These are phyloP conservation scores for Aspidiotus rigidus DNA, from an alignment of 2,888 invertebrate species.

Conservation along the genomic window DNA sequence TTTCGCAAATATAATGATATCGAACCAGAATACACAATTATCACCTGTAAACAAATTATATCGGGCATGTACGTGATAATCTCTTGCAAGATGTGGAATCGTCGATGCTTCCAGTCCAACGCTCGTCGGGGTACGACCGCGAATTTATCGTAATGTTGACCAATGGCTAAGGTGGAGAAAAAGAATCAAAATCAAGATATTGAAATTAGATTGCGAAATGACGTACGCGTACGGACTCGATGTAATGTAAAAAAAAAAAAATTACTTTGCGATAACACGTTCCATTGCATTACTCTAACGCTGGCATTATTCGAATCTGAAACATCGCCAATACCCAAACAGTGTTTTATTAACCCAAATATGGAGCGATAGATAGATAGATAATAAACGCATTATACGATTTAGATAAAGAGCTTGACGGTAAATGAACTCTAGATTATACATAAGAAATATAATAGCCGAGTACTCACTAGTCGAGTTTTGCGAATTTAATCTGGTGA, in stretches of 20 bases:
- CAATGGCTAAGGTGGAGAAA: slow-evolving; percentile 50
- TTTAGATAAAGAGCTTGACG: not conserved
- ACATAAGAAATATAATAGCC: too few relatives aligned
- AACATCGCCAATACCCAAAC: slow-evolving; percentile 13
- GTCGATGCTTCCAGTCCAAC: slow-evolving; percentile 57
- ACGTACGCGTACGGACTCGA: not conserved
- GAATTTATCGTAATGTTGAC: slow-evolving; percentile 61
- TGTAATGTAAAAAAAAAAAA: not conserved
- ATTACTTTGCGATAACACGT: slow-evolving; percentile 61
- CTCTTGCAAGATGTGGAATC: slow-evolving; percentile 60
- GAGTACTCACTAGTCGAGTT: not conserved
- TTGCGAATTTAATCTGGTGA: slow-evolving; percentile 19
- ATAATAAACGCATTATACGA: not conserved
- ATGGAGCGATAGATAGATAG: not conserved
- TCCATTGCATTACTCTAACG: slow-evolving; percentile 60
- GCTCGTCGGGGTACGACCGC: slow-evolving; percentile 60
- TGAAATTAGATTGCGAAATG: not conserved
- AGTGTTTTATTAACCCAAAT: not conserved
- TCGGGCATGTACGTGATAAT: slow-evolving; percentile 59
- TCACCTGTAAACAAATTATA: slow-evolving; percentile 61
- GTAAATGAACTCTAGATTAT: too few relatives aligned
- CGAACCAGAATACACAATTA: slow-evolving; percentile 9
- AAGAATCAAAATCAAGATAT: slow-evolving; percentile 25
- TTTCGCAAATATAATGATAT: not conserved
- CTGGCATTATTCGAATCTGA: slow-evolving; percentile 23